A percentile compares a stretch with the other conserved stretches of the same genome.
phyloP scores from a whole-genome alignment of 2,797 vertebrate genomes.

The Phataginus tetradactyla region DNA sequence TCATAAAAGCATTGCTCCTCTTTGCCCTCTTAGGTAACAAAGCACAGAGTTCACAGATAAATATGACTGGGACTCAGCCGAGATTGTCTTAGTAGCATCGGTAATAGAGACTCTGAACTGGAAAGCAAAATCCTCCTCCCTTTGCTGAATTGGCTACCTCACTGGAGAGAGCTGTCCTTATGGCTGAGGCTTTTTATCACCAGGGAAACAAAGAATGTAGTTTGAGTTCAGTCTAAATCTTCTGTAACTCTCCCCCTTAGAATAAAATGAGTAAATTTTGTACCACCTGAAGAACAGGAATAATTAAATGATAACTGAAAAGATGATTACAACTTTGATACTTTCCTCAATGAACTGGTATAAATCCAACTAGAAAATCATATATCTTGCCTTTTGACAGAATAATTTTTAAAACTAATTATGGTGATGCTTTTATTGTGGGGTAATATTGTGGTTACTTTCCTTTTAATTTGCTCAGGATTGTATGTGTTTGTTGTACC shows the following conservation, averaged over 20 bases:
- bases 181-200: slow-evolving; percentile 39
- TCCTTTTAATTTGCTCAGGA: slow-evolving; percentile 27
- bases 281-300: not conserved
- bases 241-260: slow-evolving; percentile 12
- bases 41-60: slow-evolving; percentile 14
- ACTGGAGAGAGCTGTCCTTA: not conserved
- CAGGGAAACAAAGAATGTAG: slow-evolving; percentile 28
- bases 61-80: not conserved
- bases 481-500: not conserved
- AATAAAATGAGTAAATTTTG: slow-evolving; percentile 47
- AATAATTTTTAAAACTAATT: not conserved
- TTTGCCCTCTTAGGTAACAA: not conserved
- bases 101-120: slow-evolving; percentile 26
- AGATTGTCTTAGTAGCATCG: not conserved
- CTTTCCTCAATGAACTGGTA: not conserved
- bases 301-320: slow-evolving; percentile 15
- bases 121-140: not conserved
- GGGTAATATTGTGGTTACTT: not conserved
- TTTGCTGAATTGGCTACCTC: slow-evolving; percentile 31
- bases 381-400: not conserved
- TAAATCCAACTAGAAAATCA: not conserved
- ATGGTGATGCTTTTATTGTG: not conserved
- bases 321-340: not conserved
- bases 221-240: slow-evolving; percentile 23
- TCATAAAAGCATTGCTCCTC: not conserved